Base-by-base conservation (phyloP, 2,797 vertebrate genomes). In the Coregonus sp. region DNA sequence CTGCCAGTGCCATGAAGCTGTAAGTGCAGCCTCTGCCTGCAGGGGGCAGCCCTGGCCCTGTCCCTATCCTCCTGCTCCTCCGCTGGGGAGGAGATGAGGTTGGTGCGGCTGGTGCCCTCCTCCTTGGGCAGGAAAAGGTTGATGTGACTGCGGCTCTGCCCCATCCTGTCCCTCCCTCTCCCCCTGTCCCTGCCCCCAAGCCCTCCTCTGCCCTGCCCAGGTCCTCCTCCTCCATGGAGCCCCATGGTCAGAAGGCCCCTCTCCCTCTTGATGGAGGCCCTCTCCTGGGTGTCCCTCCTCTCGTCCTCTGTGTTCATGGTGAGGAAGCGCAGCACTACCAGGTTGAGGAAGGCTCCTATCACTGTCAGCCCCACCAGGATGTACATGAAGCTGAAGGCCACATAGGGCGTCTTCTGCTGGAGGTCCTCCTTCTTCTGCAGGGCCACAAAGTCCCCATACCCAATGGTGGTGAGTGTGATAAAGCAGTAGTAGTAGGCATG, bases 401-500 rank as follows among this genome's bases (percentile, higher is more conserved):
- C 97, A 0, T 99, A 99, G 0, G 96, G 96, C 0, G 96, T 95
- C 86, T 97, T 97, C 92, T 97, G 97, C 86, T 98, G 98, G 79
- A 99, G 94, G 73, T 98, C 97, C 84, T 97, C 97, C 0, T 97
- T 96, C 75, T 96, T 98, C 91, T 99, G 98, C 81, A 99, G 93
- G 31, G 97, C 98, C 82, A 99, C 98, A 51, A 98, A 99, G 92
- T 99, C 98, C 51, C 98, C 97, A 1, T 99, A 98, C 82, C 98
- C 97, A 0, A 99, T 98, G 47, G 98, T 99, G 85, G 98, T 99
- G 90, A 99, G 94, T 0, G 98, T 98, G 86, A 99, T 99, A 93
- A 99, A 99, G 90, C 97, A 98, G 86, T 98, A 98, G 87, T 99
- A 99, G 87, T 98, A 99, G 0, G 97, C 96, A 0, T 99, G 98